Conservation (phyloP, 1,140 invertebrate species). For the Eupristina koningsbergeri region DNA sequence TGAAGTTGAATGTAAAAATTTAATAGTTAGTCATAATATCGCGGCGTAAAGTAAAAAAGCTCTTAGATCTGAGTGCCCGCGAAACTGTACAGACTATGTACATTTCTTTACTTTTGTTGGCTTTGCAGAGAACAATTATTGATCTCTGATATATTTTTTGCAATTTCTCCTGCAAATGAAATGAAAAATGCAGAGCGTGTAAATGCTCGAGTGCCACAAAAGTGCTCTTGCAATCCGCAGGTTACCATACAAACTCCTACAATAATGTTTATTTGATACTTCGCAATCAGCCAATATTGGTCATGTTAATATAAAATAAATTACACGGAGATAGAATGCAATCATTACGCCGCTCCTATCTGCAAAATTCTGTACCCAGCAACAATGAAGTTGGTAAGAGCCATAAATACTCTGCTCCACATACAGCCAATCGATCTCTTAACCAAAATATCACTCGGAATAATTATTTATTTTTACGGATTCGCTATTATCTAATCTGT, state of each 20-base stretch:
- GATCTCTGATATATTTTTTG: no score
- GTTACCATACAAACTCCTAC: background rate
- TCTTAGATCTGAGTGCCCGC: no score
- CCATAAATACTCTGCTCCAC: background rate
- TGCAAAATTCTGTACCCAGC: background rate
- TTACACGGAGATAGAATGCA: background rate
- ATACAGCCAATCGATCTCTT: background rate
- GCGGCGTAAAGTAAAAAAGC: no score
- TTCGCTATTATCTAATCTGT: background rate
- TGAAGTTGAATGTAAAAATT: no score
- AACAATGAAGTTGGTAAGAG: background rate
- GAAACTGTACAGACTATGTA: no score
- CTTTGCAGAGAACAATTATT: no score
- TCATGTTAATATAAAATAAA: conserved; percentile 7
- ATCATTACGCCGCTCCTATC: conserved; percentile 9
- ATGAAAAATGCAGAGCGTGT: no score
- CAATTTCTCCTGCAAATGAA: no score
- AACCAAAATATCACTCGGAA: conserved; percentile 3
- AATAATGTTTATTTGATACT: background rate
- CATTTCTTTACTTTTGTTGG: no score
- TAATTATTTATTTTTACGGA: background rate
- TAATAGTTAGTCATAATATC: no score
- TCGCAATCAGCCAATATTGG: background rate
- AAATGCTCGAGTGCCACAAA: no score
- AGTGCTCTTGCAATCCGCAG: no score